Conservation (phyloP, 2,113 vertebrate species). For the Carassius auratus region DNA sequence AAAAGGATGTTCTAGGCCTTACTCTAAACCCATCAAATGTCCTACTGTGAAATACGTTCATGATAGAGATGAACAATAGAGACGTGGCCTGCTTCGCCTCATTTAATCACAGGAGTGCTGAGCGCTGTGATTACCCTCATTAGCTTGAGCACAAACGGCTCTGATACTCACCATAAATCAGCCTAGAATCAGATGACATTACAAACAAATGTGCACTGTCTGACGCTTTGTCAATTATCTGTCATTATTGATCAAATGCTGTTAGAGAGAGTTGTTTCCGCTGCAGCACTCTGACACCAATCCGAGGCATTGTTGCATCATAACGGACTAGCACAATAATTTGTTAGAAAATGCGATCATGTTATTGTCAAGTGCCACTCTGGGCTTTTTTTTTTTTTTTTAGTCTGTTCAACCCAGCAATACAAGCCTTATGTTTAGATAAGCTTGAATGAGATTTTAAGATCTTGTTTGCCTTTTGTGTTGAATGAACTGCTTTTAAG, state of each 20-base stretch:
- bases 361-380: slow-evolving; percentile 20
- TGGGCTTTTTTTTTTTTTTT: background rate
- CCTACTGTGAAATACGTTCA: background rate
- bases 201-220: slow-evolving; percentile 13
- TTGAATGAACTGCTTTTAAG: slow-evolving; percentile 17
- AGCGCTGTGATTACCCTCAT: slow-evolving; percentile 43
- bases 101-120: slow-evolving; percentile 10
- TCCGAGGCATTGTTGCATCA: slow-evolving; percentile 6
- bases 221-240: slow-evolving; percentile 40
- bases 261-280: background rate
- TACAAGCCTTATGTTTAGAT: background rate
- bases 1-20: background rate
- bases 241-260: slow-evolving; percentile 39
- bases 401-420: background rate
- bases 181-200: slow-evolving; percentile 45
- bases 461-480: background rate
- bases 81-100: background rate
- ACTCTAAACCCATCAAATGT: background rate
- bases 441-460: background rate
- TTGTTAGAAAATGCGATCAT: background rate
- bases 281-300: background rate
- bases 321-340: background rate
- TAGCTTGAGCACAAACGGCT: slow-evolving; percentile 23
- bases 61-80: slow-evolving; percentile 32
- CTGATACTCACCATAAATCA: slow-evolving; percentile 49